Base-by-base conservation (phyloP, 2,113 vertebrate genomes). In the Rousettus leschenaultii region DNA sequence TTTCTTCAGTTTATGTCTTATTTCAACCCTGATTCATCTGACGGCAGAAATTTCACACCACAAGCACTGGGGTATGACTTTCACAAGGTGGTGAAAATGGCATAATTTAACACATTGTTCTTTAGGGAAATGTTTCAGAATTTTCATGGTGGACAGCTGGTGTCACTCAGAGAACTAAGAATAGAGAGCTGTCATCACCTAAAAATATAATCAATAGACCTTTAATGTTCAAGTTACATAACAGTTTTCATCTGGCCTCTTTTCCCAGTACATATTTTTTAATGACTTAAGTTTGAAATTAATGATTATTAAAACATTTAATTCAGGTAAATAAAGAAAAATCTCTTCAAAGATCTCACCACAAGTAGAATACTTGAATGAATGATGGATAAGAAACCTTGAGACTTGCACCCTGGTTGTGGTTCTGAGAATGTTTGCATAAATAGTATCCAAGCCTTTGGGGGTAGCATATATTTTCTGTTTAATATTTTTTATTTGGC, bases 131-230 rank as follows among this genome's bases (percentile, higher is more conserved):
- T 86, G 35, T 87, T 92, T 71, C 85, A 65, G 79, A 87, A 86
- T 92, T 94, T 57, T 92, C n/a, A 28, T 45, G 21, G 75, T 75
- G 59, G 66, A 84, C 43, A 96, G 94, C 84, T 86, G 89, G 75
- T 96, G 48, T 80, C 57, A 65, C 71, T 78, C 16, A 66, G 91
- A 43, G 53, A 89, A 84, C 65, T 90, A 61, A 95, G 63, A 78
- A 66, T 74, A 84, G 83, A 92, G 38, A 95, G 3, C 61, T 95
- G 38, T 87, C 45, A 53, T 87, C 59, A 89, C 51, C 28, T 90
- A 71, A 2, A 57, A 84, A 89, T 83, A 71, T 40, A 93, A 57
- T 78, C 90, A 78, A 75, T 51, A 79, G 78, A 53, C 18, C 51
- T 95, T 79, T 95, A 65, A 89, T 57, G 68, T 38, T 83, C 28